Conservation (phyloP, 2,888 invertebrate genomes). For the Dasysyrphus tricinctus region DNA sequence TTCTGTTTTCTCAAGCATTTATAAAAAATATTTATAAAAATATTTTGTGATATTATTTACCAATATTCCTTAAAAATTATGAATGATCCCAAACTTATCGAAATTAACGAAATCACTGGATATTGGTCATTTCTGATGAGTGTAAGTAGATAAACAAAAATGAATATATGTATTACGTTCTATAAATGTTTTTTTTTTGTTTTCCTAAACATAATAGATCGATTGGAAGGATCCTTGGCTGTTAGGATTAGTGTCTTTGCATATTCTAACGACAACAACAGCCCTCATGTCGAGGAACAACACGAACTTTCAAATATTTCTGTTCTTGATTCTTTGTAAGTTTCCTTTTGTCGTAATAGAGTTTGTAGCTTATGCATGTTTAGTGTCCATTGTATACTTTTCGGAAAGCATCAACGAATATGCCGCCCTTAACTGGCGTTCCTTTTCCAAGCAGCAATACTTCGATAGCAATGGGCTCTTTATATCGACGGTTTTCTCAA, state of each 20-base stretch:
- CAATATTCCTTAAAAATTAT: constrained; percentile 74
- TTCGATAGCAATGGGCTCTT: constrained; percentile 97
- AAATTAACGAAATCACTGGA: constrained; percentile 89
- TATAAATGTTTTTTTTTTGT: not conserved
- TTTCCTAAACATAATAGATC: constrained; percentile 84
- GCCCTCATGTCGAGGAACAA: constrained; percentile 92
- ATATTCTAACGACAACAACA: constrained; percentile 90
- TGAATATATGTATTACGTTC: too few relatives aligned
- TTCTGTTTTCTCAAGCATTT: not conserved
- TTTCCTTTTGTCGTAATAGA: constrained; percentile 77
- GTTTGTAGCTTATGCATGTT: constrained; percentile 24
- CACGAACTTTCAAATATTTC: constrained; percentile 92
- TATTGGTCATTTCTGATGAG: constrained; percentile 91
- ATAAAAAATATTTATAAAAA: not conserved
- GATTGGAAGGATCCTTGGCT: constrained; percentile 96
- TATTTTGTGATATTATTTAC: not conserved
- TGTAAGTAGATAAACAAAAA: constrained; percentile 82
- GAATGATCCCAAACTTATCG: constrained; percentile 87
- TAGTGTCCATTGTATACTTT: constrained; percentile 93
- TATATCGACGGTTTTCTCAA: constrained; percentile 96
- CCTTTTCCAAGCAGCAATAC: constrained; percentile 95
- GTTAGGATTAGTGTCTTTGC: constrained; percentile 89
- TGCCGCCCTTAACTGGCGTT: constrained; percentile 93
- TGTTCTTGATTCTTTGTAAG: constrained; percentile 92
- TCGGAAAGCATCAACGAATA: constrained; percentile 95